Percentiles rank a stretch among this genome's conserved stretches.
Evolutionary conservation across 2,888 invertebrate genomes (phyloP).

Genomic region (Heliconius sara): DNA sequence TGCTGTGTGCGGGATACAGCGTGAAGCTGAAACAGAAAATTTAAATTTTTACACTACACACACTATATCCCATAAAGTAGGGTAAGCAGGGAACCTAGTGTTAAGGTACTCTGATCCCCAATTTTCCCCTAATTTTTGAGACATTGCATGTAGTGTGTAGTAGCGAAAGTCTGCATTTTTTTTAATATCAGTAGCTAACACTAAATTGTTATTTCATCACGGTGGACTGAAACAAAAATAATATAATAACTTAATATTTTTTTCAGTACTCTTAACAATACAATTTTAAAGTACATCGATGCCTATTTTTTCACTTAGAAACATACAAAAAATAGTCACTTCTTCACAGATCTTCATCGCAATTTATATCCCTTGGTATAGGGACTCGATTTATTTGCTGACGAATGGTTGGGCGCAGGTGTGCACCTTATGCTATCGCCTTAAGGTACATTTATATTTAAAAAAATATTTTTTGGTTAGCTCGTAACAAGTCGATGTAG

Average conservation of each 20-base stretch:
- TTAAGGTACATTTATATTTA: constrained; percentile 25
- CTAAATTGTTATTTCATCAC: too few species aligned
- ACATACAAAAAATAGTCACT: constrained; percentile 39
- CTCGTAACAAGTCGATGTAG: constrained; percentile 53
- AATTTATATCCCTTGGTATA: constrained; percentile 50
- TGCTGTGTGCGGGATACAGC: too few species aligned
- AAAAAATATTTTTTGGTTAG: background rate
- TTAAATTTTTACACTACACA: too few species aligned
- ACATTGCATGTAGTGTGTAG: too few species aligned
- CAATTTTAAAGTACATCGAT: background rate
- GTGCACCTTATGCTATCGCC: constrained; percentile 22
- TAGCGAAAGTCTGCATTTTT: too few species aligned
- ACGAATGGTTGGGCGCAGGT: constrained; percentile 48
- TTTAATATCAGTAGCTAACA: too few species aligned
- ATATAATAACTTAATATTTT: background rate
- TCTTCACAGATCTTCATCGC: constrained; percentile 50
- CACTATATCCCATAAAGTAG: too few species aligned
- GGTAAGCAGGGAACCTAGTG: too few species aligned
- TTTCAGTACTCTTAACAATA: background rate
- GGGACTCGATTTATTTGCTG: constrained; percentile 50
- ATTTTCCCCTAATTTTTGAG: too few species aligned
- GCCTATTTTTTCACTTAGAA: constrained; percentile 23
- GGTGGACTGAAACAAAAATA: too few species aligned
- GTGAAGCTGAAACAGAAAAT: too few species aligned
- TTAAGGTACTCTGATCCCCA: too few species aligned